These are phyloP conservation scores for Pocillopora grandis DNA, from an alignment of 92 coral and sea anemone genomes.

Conservation along the genomic window DNA sequence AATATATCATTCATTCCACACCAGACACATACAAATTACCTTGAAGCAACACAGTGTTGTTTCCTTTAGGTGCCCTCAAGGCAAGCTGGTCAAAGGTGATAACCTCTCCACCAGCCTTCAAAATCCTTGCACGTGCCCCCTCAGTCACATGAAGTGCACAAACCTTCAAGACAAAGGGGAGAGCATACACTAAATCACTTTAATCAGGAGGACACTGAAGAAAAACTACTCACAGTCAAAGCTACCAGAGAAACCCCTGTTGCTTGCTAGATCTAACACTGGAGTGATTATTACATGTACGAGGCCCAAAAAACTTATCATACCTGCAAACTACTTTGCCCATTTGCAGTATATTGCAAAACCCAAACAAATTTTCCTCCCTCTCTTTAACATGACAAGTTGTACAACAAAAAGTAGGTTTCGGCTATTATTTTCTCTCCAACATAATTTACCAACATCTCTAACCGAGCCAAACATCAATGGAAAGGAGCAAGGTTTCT, in stretches of 20 bases:
- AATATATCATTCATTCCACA: neutral
- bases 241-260: no score
- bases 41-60: conserved; percentile 94
- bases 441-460: neutral
- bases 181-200: neutral
- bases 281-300: no score
- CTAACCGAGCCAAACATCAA: neutral
- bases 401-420: neutral
- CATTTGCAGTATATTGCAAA: no score
- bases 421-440: neutral
- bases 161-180: conserved; percentile 52
- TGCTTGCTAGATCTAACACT: no score
- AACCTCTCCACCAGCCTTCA: conserved; percentile 99
- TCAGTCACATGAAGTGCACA: conserved; percentile 92
- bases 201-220: no score
- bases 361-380: no score
- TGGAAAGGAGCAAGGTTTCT: no score
- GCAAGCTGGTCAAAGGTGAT: conserved; percentile 99
- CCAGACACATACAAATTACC: conserved; percentile 47
- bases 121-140: conserved; percentile 95
- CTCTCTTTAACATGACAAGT: neutral
- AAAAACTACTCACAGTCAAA: no score
- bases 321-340: no score
- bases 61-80: conserved; percentile 93
- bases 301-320: no score